A percentile compares a stretch with the other conserved stretches of the same genome.
Conservation (phyloP, 2,113 vertebrate species). For the Saccopteryx leptura region DNA sequence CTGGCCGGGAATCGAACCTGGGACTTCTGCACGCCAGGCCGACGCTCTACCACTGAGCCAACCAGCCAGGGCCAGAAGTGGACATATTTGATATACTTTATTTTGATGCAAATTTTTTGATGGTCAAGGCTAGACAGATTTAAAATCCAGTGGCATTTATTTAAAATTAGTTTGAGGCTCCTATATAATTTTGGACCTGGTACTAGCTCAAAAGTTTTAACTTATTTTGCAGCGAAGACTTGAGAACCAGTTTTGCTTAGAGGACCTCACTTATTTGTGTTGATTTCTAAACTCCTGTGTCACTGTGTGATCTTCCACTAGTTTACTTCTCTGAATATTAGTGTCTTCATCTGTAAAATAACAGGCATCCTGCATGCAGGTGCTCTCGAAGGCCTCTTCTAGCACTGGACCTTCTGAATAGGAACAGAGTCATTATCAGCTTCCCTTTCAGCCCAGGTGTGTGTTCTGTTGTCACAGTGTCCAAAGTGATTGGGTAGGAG, state of each 20-base stretch:
- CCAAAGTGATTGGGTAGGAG: not conserved
- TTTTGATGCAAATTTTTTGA: conserved; percentile 38
- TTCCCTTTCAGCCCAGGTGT: not conserved
- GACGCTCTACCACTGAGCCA: too few species aligned
- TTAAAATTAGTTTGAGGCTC: conserved; percentile 5
- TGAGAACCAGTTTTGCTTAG: not conserved
- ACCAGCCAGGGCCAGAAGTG: not conserved
- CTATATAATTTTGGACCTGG: not conserved
- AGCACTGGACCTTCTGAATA: not conserved
- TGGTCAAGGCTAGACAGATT: not conserved
- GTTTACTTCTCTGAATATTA: not conserved
- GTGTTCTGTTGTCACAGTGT: not conserved
- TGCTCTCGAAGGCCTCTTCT: not conserved
- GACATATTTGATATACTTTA: not conserved
- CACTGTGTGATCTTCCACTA: not conserved
- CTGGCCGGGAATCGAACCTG: too few species aligned
- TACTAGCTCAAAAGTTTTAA: conserved; percentile 21
- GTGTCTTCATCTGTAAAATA: not conserved
- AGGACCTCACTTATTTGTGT: not conserved
- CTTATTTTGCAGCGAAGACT: not conserved
- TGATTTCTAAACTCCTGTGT: not conserved
- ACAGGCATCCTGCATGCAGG: not conserved
- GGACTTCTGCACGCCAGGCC: too few species aligned
- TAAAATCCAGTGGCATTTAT: conserved; percentile 38
- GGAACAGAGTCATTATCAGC: not conserved